These are phyloP conservation scores for Epizoanthus rinbou DNA, from an alignment of 92 coral and sea anemone species.

Conservation along the genomic window DNA sequence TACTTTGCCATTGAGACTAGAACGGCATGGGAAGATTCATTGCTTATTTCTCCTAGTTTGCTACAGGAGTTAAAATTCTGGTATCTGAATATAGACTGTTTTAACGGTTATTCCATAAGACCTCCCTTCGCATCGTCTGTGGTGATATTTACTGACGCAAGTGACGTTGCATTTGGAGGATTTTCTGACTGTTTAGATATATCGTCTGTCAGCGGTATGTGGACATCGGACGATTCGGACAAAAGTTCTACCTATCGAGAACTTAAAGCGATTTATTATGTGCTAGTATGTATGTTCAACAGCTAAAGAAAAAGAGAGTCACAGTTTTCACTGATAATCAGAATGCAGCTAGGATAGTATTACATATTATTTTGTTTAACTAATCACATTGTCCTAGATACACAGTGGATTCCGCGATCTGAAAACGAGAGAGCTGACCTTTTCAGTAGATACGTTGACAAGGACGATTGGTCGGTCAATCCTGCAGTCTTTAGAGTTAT, in stretches of 20 bases:
- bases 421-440: conserved; percentile 31
- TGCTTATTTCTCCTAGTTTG: neutral
- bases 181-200: neutral
- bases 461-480: conserved; percentile 39
- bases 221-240: neutral
- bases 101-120: conserved; percentile 21
- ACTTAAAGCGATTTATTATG: conserved; percentile 46
- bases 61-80: conserved; percentile 32
- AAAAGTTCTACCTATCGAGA: conserved; percentile 29
- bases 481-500: conserved; percentile 25
- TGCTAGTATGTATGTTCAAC: neutral
- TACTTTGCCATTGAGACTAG: conserved; percentile 45
- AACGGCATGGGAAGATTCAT: conserved; percentile 8
- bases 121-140: conserved; percentile 3
- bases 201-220: conserved; percentile 17
- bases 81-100: conserved; percentile 31
- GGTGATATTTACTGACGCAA: conserved; percentile 35
- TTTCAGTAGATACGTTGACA: conserved; percentile 22
- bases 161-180: conserved; percentile 32
- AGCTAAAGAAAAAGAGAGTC: conserved; percentile 18
- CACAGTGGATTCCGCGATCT: conserved; percentile 41
- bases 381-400: conserved; percentile 13
- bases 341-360: conserved; percentile 28
- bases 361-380: conserved; percentile 26
- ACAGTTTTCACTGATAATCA: conserved; percentile 29